phyloP scores from a whole-genome alignment of 2,113 vertebrate species.

The Taurulus bubalis region DNA sequence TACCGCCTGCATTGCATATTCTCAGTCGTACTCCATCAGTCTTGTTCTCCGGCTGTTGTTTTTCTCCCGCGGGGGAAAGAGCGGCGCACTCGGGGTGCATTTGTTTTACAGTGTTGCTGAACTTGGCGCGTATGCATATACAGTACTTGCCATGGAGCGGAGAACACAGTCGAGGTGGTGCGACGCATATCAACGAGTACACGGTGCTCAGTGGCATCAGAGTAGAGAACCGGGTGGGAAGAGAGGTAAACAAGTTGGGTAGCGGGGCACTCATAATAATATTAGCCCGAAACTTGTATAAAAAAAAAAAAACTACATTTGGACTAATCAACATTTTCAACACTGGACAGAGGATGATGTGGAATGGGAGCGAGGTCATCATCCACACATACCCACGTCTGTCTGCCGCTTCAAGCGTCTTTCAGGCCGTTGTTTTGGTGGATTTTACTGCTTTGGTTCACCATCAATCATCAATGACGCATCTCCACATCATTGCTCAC shows the following conservation, averaged over 20 bases:
- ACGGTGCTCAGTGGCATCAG: neutral
- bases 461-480: too few relatives aligned
- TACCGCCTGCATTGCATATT: conserved; percentile 62
- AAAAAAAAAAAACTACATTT: neutral
- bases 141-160: conserved; percentile 25
- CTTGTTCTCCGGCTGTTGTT: conserved; percentile 49
- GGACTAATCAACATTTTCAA: neutral
- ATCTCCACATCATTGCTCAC: neutral
- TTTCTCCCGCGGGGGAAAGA: conserved; percentile 41
- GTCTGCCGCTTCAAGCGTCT: neutral
- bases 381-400: neutral
- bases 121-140: conserved; percentile 3
- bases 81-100: conserved; percentile 18
- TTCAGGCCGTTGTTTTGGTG: neutral
- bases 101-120: conserved; percentile 36
- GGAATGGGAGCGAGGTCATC: neutral
- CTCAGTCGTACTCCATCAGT: conserved; percentile 2
- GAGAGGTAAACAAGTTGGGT: neutral
- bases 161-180: conserved; percentile 32
- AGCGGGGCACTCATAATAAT: neutral
- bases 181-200: neutral
- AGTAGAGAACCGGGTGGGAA: neutral
- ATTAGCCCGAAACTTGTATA: neutral
- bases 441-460: neutral
- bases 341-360: neutral